These are phyloP conservation scores for Diarsia rubi DNA, from an alignment of 2,888 invertebrate species.

Conservation along the genomic window DNA sequence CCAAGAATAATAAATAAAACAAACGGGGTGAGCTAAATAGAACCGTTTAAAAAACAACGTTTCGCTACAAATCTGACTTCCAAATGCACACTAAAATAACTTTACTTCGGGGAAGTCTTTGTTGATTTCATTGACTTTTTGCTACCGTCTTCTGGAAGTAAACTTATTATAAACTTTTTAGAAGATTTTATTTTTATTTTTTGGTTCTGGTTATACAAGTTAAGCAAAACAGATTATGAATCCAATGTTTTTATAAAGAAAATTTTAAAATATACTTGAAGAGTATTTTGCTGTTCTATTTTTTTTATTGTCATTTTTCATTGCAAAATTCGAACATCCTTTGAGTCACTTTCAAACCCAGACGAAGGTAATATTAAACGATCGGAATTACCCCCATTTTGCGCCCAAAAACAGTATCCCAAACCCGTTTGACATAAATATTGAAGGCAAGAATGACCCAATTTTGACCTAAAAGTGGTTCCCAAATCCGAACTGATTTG, in stretches of 20 bases:
- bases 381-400: constrained; percentile 1
- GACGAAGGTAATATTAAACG: not conserved
- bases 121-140: no score
- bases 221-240: no score
- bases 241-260: not conserved
- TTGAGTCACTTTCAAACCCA: not conserved
- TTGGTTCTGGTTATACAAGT: no score
- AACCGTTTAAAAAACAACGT: no score
- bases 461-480: constrained; percentile 45
- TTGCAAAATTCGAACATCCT: not conserved
- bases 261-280: not conserved
- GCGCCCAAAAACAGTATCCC: constrained; percentile 1
- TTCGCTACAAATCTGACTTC: no score
- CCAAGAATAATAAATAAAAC: no score
- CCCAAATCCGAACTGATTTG: constrained; percentile 47
- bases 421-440: constrained; percentile 40
- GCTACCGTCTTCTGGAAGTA: no score
- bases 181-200: no score
- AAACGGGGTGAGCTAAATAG: no score
- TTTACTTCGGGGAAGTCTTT: no score
- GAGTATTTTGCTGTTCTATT: not conserved
- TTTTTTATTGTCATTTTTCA: not conserved
- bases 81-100: no score
- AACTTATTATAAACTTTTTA: no score
- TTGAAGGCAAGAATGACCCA: constrained; percentile 32